These are phyloP conservation scores for Lanistes nyassanus DNA, from an alignment of 1,140 invertebrate genomes.

Conservation along the genomic window DNA sequence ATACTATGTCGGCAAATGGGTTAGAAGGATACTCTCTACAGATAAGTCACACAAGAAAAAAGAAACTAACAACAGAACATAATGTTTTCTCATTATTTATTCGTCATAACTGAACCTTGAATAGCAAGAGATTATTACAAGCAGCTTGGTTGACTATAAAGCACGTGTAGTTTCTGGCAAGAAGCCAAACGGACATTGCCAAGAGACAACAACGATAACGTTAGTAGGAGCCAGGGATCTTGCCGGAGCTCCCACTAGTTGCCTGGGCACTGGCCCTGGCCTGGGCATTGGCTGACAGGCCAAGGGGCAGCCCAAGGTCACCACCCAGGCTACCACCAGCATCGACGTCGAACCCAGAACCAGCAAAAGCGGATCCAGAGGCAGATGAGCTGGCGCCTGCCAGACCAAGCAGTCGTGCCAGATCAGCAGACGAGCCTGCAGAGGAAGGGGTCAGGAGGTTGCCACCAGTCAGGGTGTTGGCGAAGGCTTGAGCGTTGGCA, in stretches of 20 bases:
- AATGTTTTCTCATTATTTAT: too few relatives aligned
- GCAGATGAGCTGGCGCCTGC: background rate
- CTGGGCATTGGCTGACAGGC: background rate
- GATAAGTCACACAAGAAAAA: too few relatives aligned
- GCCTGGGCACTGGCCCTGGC: background rate
- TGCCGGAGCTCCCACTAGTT: background rate
- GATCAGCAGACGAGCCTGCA: background rate
- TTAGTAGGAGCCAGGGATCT: conserved; percentile 1
- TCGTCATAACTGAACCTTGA: background rate
- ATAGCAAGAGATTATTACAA: background rate
- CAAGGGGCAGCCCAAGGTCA: background rate
- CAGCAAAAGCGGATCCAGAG: background rate
- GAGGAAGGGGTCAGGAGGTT: too few relatives aligned
- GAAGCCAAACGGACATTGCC: background rate
- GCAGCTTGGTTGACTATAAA: background rate
- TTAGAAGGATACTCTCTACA: too few relatives aligned
- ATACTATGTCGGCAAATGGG: too few relatives aligned
- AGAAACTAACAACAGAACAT: too few relatives aligned
- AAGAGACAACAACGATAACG: background rate
- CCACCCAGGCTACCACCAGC: background rate
- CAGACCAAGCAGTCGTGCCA: conserved; percentile 2
- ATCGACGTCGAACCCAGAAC: background rate
- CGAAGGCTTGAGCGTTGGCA: background rate
- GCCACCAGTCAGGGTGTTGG: too few relatives aligned
- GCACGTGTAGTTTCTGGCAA: background rate